Conservation (phyloP, 1,140 invertebrate species). For the Centruroides vittatus region DNA sequence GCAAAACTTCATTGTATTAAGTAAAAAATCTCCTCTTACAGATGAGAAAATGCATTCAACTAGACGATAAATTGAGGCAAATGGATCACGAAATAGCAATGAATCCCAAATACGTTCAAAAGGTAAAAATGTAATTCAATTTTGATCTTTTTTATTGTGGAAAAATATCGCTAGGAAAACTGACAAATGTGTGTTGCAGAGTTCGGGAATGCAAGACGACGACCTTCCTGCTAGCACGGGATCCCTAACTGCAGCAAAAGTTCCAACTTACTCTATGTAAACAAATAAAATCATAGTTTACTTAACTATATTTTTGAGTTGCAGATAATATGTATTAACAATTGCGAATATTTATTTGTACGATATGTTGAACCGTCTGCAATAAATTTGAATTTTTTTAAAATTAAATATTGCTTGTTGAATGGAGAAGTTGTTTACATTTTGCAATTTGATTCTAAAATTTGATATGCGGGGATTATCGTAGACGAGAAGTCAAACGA, state of each 20-base stretch:
- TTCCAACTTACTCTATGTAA: constrained; percentile 21
- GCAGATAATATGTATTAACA: no score
- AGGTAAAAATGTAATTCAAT: constrained; percentile 22
- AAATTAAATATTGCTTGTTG: no score
- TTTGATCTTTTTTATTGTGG: background rate
- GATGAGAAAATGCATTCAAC: constrained; percentile 68
- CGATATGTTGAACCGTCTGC: no score
- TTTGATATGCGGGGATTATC: no score
- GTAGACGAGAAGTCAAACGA: no score
- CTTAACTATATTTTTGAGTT: no score
- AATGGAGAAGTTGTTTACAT: no score
- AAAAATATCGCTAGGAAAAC: background rate
- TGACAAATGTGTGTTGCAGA: constrained; percentile 21
- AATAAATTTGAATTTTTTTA: no score
- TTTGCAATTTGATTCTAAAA: no score
- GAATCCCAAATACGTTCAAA: constrained; percentile 71
- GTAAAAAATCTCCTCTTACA: constrained; percentile 28
- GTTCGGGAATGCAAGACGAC: constrained; percentile 40
- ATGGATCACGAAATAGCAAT: constrained; percentile 91
- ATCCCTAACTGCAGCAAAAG: constrained; percentile 32
- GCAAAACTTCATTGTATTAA: background rate
- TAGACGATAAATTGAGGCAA: constrained; percentile 69
- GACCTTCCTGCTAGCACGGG: constrained; percentile 41
- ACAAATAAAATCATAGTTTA: no score
- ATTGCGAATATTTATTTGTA: no score